phyloP scores from a whole-genome alignment of 2,113 vertebrate species.

The Brienomyrus longianalis region DNA sequence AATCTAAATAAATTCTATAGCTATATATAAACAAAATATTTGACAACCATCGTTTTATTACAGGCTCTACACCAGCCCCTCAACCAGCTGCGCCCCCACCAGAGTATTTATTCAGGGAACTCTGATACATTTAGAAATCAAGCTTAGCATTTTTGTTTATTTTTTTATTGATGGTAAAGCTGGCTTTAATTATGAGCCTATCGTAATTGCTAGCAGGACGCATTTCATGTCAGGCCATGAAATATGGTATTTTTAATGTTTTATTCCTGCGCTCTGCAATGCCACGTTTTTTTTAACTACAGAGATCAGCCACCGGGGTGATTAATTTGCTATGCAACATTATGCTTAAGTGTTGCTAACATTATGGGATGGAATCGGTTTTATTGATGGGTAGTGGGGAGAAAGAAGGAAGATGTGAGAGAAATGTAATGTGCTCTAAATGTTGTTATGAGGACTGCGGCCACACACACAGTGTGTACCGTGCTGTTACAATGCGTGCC shows the following conservation, averaged over 20 bases:
- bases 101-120: constrained; percentile 52
- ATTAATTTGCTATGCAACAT: constrained; percentile 21
- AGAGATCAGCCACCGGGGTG: constrained; percentile 13
- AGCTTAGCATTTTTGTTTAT: constrained; percentile 63
- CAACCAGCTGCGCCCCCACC: constrained; percentile 43
- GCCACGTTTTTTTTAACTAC: constrained; percentile 11
- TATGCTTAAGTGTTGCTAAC: constrained; percentile 9
- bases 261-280: not conserved
- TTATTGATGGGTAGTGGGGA: not conserved
- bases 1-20: constrained; percentile 94
- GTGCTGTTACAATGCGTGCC: not conserved
- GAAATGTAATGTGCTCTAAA: not conserved
- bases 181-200: constrained; percentile 60
- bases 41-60: constrained; percentile 72
- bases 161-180: constrained; percentile 70
- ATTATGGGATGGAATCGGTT: constrained; percentile 9
- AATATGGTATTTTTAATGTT: constrained; percentile 27
- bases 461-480: not conserved
- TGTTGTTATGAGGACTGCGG: not conserved
- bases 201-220: constrained; percentile 67
- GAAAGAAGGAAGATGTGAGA: not conserved
- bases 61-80: constrained; percentile 36
- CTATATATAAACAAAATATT: constrained; percentile 71
- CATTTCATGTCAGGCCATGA: constrained; percentile 59
- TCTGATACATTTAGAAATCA: constrained; percentile 53